These are phyloP conservation scores for Amphiprion percula DNA, from an alignment of 2,113 vertebrate genomes.

Conservation along the genomic window DNA sequence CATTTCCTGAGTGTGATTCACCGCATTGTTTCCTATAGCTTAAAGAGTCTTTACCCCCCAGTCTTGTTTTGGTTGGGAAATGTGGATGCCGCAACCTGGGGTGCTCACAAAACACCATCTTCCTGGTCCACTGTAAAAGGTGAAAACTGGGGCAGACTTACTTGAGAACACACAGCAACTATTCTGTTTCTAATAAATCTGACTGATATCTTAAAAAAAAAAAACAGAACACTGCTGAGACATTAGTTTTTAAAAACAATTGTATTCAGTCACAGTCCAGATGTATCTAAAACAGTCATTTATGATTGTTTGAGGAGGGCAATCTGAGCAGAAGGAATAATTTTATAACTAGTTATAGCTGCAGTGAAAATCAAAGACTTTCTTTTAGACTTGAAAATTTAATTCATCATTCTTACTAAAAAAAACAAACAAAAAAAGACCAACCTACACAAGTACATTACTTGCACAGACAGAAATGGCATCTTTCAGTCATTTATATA, in stretches of 20 bases:
- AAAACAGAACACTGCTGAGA: too few species aligned
- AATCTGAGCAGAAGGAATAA: neutral
- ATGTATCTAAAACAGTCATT: neutral
- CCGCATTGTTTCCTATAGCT: neutral
- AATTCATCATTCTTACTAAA: neutral
- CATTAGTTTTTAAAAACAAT: too few species aligned
- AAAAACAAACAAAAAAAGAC: too few species aligned
- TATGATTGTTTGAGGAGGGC: conserved; percentile 2
- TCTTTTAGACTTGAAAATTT: neutral
- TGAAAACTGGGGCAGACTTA: conserved; percentile 1
- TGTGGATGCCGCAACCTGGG: neutral
- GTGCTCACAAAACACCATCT: neutral
- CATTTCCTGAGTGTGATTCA: conserved; percentile 6
- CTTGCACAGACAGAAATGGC: neutral
- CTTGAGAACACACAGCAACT: neutral
- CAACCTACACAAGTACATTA: neutral
- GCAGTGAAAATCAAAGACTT: neutral
- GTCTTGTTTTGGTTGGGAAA: neutral
- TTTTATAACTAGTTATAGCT: conserved; percentile 10
- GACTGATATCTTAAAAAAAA: neutral
- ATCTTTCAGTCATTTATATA: neutral
- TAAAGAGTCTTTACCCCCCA: neutral
- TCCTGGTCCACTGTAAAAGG: neutral
- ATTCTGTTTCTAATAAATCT: neutral
- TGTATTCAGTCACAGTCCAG: neutral